These are phyloP conservation scores for Aegithalos caudatus DNA, from an alignment of 2,113 vertebrate genomes.

Conservation along the genomic window DNA sequence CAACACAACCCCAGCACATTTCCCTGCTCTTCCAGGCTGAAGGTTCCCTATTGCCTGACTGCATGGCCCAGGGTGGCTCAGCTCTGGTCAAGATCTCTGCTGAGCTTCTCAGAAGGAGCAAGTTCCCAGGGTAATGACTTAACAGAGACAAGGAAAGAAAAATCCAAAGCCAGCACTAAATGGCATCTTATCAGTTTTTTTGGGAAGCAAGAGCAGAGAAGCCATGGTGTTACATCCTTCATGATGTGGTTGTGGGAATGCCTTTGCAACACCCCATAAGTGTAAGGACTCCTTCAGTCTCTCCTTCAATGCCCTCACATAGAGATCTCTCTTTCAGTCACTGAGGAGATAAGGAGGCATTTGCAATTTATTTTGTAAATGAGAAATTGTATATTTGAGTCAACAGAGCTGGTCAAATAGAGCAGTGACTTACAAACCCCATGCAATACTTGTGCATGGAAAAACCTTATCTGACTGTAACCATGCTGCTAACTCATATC, in stretches of 20 bases:
- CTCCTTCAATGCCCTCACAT: background rate
- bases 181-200: background rate
- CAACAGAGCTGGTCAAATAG: background rate
- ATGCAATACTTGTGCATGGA: background rate
- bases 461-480: constrained; percentile 1
- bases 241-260: background rate
- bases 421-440: background rate
- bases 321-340: background rate
- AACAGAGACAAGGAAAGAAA: background rate
- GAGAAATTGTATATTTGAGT: background rate
- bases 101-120: background rate
- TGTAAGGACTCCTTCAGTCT: background rate
- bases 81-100: background rate
- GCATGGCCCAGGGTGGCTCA: background rate
- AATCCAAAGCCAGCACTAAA: background rate
- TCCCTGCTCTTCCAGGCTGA: background rate
- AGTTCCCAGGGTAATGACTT: background rate
- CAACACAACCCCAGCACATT: background rate
- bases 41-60: background rate
- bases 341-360: background rate
- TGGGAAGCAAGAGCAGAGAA: background rate
- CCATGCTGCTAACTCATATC: background rate
- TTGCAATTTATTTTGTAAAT: background rate
- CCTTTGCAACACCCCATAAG: background rate
- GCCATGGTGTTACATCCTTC: background rate